Conservation (phyloP, 2,113 vertebrate genomes). For the Erpornis zantholeuca region DNA sequence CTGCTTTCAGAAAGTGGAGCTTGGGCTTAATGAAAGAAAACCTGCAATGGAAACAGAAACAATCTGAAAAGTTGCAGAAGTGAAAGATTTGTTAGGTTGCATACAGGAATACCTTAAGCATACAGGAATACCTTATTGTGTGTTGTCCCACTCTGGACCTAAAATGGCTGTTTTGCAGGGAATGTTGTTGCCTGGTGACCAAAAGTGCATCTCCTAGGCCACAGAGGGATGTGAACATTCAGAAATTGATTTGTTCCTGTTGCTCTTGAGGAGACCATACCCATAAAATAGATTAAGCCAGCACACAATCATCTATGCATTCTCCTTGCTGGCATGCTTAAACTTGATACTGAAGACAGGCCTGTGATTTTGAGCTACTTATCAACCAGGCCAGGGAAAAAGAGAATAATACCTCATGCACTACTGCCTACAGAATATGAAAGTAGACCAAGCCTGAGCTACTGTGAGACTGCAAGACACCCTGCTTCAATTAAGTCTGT, state of each 20-base stretch:
- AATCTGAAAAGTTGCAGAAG: background rate
- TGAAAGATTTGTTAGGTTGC: background rate
- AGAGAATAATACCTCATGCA: background rate
- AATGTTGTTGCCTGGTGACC: constrained; percentile 77
- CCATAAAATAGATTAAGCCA: constrained; percentile 41
- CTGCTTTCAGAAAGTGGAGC: background rate
- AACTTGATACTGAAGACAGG: background rate
- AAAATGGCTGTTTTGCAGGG: constrained; percentile 75
- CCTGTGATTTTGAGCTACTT: constrained; percentile 28
- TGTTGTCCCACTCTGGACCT: constrained; percentile 46
- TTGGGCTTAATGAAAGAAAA: background rate
- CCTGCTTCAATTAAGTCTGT: constrained; percentile 69
- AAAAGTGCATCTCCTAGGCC: constrained; percentile 67
- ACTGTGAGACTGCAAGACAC: constrained; percentile 48
- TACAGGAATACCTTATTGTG: background rate
- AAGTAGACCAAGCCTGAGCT: constrained; percentile 53
- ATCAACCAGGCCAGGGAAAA: background rate
- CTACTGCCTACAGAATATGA: constrained; percentile 30
- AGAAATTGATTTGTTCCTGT: constrained; percentile 56
- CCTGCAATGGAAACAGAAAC: background rate
- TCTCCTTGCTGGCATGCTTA: constrained; percentile 20
- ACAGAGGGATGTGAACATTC: constrained; percentile 64
- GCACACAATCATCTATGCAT: background rate
- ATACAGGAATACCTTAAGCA: background rate
- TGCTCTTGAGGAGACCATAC: constrained; percentile 35